Conservation (phyloP, 2,797 vertebrate species). For the Echiichthys vipera region DNA sequence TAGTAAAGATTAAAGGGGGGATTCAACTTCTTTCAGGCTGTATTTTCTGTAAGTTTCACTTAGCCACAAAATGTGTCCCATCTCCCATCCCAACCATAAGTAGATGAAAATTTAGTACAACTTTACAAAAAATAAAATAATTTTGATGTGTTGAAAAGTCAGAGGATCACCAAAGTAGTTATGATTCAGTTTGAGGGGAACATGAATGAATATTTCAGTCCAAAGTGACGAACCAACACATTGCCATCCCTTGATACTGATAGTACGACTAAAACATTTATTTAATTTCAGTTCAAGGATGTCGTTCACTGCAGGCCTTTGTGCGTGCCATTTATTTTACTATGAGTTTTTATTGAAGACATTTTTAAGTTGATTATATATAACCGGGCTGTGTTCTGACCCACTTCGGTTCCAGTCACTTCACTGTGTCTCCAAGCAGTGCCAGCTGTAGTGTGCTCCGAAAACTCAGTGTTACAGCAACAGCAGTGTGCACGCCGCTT, state of each 20-base stretch:
- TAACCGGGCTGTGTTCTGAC: not conserved
- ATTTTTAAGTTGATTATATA: not conserved
- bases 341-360: not conserved
- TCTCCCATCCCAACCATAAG: no score
- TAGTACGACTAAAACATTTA: not conserved
- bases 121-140: not conserved
- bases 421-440: not conserved
- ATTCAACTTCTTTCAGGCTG: no score
- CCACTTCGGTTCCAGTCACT: not conserved
- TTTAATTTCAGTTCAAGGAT: not conserved
- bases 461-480: not conserved
- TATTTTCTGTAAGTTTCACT: no score
- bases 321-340: not conserved
- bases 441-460: not conserved
- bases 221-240: not conserved
- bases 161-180: not conserved
- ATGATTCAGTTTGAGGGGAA: not conserved
- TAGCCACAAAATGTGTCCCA: no score
- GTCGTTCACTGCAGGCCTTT: not conserved
- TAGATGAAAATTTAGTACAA: no score
- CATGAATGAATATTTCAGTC: not conserved
- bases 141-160: not conserved
- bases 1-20: no score
- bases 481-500: not conserved
- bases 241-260: not conserved